Conservation (phyloP, 2,888 invertebrate genomes). For the Leucoptera coffeella region DNA sequence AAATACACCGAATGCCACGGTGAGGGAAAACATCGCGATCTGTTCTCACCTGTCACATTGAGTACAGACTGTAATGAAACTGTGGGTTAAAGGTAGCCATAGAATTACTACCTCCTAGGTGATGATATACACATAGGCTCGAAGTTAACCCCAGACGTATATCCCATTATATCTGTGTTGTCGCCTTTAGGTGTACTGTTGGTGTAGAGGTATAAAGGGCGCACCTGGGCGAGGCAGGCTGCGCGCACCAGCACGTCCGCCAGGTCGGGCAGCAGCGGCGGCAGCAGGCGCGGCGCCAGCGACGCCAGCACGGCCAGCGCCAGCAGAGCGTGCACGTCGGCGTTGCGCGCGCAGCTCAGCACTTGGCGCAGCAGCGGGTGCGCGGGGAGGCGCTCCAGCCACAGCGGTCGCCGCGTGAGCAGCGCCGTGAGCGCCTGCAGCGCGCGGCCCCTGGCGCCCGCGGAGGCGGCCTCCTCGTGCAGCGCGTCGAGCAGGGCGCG, state of each 20-base stretch:
- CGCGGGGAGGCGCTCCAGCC: constrained; percentile 77
- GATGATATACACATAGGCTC: too few species aligned
- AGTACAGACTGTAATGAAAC: too few species aligned
- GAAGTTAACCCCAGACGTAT: too few species aligned
- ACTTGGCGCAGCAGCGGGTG: constrained; percentile 73
- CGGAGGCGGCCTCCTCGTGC: constrained; percentile 50
- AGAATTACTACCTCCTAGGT: too few species aligned
- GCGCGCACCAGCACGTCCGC: constrained; percentile 81
- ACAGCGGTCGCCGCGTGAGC: constrained; percentile 78
- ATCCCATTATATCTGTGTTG: too few species aligned
- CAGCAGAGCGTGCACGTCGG: constrained; percentile 78
- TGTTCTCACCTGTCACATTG: too few species aligned
- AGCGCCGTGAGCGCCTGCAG: constrained; percentile 77
- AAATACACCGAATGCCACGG: too few species aligned
- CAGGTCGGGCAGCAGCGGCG: constrained; percentile 78
- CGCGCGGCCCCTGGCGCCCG: constrained; percentile 46
- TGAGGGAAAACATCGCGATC: too few species aligned
- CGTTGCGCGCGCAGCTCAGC: constrained; percentile 71
- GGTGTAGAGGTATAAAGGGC: too few species aligned
- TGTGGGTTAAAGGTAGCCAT: too few species aligned
- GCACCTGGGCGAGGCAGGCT: constrained; percentile 49
- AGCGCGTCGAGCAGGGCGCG: constrained; percentile 74
- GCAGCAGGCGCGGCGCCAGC: constrained; percentile 74
- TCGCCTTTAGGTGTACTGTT: too few species aligned
- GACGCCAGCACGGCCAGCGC: constrained; percentile 73